Evolutionary conservation across 53 echinoderm and acorn worm species (phyloP), one percentile per base, ranked within the genome.

Genomic region (Echinometra lucunter): DNA sequence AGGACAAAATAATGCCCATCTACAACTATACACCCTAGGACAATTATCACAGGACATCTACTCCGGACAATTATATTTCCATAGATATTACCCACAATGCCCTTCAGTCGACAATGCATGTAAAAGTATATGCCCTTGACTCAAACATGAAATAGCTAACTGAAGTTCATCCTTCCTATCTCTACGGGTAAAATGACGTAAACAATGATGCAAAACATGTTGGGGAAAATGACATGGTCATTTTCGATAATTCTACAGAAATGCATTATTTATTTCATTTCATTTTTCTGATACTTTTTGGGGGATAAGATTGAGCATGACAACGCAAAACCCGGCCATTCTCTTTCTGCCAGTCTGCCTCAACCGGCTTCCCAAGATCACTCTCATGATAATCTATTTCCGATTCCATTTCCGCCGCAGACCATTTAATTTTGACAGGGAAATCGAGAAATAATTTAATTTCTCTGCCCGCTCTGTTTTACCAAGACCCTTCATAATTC

Each of bases 381-480:
- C 37, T 25, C 49, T 85, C 5, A 81, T n/a, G n/a, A n/a, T 81
- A 18, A 44, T 81, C 49, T 30, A 49, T 85, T 85, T 85, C 85
- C 85, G 27, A 85, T 53, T 45, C 85, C 28, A 85, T 85, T 85
- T 85, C 85, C 85, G 25, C 18, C 12, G 85, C 85, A 85, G 85
- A 85, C 85, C 85, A 85, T 85, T 85, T 85, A 47, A 85, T 85
- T 85, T 85, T 85, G 85, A 85, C 45, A 2, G 53, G 85, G 85
- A 85, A 85, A 47, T 85, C 13, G 85, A 28, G 49, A 85, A 85
- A 53, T 85, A 85, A 85, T 85, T 85, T 45, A 85, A 85, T 85
- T 85, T 85, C 85, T 85, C 49, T 49, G 3, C 78, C n/a, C 53
- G 45, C 85, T 85, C 53, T 85, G 85, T 85, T 85, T 49, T n/a